Evolutionary conservation across 1,140 invertebrate genomes (phyloP), one percentile per base, ranked within the genome.

Genomic region (Magallana gigas): DNA sequence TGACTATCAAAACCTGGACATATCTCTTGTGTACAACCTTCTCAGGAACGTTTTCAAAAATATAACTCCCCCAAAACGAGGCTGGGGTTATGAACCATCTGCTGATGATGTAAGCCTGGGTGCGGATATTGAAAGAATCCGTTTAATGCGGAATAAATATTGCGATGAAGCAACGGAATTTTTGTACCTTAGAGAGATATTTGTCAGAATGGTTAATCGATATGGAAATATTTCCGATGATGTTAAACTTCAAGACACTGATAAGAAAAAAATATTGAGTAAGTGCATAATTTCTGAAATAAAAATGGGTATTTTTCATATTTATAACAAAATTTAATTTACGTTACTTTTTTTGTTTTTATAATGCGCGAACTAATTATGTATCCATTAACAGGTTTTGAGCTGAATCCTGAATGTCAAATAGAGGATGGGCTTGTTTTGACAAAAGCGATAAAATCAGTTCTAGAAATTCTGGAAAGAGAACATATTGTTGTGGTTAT

Each of bases 151-250:
- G 68, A 76, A 76, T 76, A 36, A 0, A 36, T 76, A 36, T 9
- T 76, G 68, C 68, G 68, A 76, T 36, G 68, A 8, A 9, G 23
- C 29, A 23, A 76, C 68, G 23, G 68, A 29, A 48, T 29, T 76
- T 76, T 9, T 29, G 23, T 4, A 76, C 18, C 1, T 76, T 8
- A 23, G 14, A 8, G 23, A 7, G 4, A 5, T 76, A 11, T 76
- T 29, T 76, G 68, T 5, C 18, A 76, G 68, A 29, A 76, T 76
- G 68, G 23, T 12, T 18, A 8, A 76, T 29, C 23, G 68, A 76
- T 76, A 76, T 76, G 68, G 68, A 76, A 76, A 76, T 29, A 76
- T 29, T 76, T 18, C 23, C 11, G 68, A 76, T 76, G 68, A 9
- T 11, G 18, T 29, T 12, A 1, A 23, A 9, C 29, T 18, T 29